A percentile compares a stretch with the other conserved stretches of the same genome.
These are phyloP conservation scores for Leptopilina boulardi DNA, from an alignment of 1,140 invertebrate species.

Conservation along the genomic window DNA sequence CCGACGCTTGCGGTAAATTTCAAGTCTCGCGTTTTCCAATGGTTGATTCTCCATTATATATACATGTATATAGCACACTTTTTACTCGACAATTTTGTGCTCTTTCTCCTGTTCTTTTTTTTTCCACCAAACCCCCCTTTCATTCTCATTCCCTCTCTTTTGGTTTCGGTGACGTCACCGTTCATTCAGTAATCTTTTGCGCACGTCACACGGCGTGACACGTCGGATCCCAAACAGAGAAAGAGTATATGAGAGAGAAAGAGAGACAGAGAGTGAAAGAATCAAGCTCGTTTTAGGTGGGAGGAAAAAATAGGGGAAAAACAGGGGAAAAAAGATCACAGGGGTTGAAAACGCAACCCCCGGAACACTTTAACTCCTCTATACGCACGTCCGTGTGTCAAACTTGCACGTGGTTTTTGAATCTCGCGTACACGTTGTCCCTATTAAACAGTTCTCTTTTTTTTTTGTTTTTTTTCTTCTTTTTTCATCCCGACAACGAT, in stretches of 20 bases:
- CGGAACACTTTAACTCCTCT: conserved; percentile 55
- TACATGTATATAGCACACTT: conserved; percentile 44
- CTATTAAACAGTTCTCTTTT: conserved; percentile 18
- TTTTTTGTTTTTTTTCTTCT: not conserved
- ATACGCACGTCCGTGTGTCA: conserved; percentile 75
- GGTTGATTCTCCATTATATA: not conserved
- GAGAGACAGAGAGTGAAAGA: conserved; percentile 50
- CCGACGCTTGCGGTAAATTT: conserved; percentile 18
- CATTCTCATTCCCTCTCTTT: conserved; percentile 38
- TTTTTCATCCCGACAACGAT: conserved; percentile 6
- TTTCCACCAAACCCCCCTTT: conserved; percentile 27
- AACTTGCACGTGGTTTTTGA: conserved; percentile 73
- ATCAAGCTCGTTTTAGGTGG: conserved; percentile 64
- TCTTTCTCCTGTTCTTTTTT: conserved; percentile 43
- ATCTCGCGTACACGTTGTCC: conserved; percentile 59
- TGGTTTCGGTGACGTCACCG: conserved; percentile 69
- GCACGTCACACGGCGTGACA: conserved; percentile 73
- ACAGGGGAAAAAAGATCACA: conserved; percentile 70
- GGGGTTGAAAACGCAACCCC: conserved; percentile 65
- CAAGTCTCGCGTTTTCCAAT: not conserved
- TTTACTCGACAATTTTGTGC: conserved; percentile 42
- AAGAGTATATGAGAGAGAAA: not conserved
- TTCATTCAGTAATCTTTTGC: conserved; percentile 77
- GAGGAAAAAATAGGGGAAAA: conserved; percentile 74
- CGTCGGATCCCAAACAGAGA: conserved; percentile 63